Base-by-base conservation (phyloP, 2,888 invertebrate species). In the Acleris literana region DNA sequence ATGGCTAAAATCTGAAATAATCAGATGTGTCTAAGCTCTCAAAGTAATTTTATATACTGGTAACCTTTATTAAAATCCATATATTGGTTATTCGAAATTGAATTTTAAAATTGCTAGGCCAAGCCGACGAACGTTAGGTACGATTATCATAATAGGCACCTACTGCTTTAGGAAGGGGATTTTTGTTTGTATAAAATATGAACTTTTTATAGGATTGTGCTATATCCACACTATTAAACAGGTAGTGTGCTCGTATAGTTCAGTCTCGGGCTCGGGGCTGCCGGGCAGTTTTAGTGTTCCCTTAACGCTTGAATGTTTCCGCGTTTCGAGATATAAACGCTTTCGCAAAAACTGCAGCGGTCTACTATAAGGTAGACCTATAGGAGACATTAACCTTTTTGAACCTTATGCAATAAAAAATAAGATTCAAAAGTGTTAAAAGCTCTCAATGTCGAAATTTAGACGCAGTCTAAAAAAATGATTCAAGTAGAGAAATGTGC, bases 401-500 rank as follows among this genome's bases (percentile, higher is more conserved):
- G 49, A 59, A 59, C 43, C 54, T 44, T 55, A 39, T 48, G 22
- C 22, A 39, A 16, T 18, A 17, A 13, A 25, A 13, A 3, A 53
- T 59, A 49, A 60, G 54, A 54, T 59, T 49, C 49, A 60, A 49
- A 48, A 59, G 58, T 52, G 51, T 52, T 56, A 25, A 20, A 48
- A 55, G 55, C 43, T 60, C 22, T 29, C 13, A n/a, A 20, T 20
- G 17, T n/a, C 55, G 20, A 25, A 33, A n/a, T 56, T 33, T 49
- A 18, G 44, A 33, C 33, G 52, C 25, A 53, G 60, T 54, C 55
- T 55, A 59, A 53, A 29, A 17, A 70, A 70, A 74, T 68, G 69
- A 76, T 77, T 80, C 80, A 25, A 25, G 20, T 55, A 16, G 74
- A 74, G 74, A 76, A 78, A 81, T 74, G 81, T 75, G 87, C 88